A percentile compares a stretch with the other conserved stretches of the same genome.
These are phyloP conservation scores for Drosophila paramelanica DNA, from an alignment of 2,888 invertebrate genomes.

Conservation along the genomic window DNA sequence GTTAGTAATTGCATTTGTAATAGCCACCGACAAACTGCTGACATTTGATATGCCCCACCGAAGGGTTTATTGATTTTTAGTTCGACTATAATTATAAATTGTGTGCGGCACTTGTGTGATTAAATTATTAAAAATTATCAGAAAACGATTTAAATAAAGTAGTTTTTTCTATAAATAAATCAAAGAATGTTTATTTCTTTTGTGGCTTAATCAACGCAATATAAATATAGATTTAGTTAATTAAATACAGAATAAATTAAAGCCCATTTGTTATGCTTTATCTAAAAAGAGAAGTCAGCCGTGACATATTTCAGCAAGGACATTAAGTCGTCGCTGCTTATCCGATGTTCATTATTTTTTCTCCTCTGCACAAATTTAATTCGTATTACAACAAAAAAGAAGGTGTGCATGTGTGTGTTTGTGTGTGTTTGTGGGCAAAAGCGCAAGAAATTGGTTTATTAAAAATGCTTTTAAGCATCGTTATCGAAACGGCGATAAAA, in stretches of 20 bases:
- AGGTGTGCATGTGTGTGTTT: not conserved
- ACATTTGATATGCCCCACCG: not conserved
- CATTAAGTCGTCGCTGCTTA: conserved; percentile 23
- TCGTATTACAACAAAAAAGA: conserved; percentile 15
- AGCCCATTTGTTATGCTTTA: conserved; percentile 2
- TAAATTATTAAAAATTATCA: too few species aligned
- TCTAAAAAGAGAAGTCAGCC: conserved; percentile 1
- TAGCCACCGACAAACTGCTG: conserved; percentile 5
- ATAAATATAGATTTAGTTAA: too few species aligned
- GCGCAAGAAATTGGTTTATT: conserved; percentile 53
- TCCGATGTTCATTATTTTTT: conserved; percentile 29
- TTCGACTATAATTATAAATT: not conserved
- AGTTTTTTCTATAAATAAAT: not conserved
- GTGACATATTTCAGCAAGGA: conserved; percentile 20
- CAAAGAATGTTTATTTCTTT: not conserved
- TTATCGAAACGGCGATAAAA: conserved; percentile 52
- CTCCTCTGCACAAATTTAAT: conserved; percentile 17
- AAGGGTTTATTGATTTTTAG: not conserved
- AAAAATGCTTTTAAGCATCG: conserved; percentile 54
- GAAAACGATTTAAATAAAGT: not conserved
- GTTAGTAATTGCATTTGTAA: conserved; percentile 40
- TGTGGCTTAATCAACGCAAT: not conserved
- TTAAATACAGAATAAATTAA: conserved; percentile 15
- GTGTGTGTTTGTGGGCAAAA: not conserved
- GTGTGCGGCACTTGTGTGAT: too few species aligned